Evolutionary conservation across 2,113 vertebrate genomes (phyloP), one percentile per base, ranked within the genome.

Genomic region (Potamarius usumacintae): DNA sequence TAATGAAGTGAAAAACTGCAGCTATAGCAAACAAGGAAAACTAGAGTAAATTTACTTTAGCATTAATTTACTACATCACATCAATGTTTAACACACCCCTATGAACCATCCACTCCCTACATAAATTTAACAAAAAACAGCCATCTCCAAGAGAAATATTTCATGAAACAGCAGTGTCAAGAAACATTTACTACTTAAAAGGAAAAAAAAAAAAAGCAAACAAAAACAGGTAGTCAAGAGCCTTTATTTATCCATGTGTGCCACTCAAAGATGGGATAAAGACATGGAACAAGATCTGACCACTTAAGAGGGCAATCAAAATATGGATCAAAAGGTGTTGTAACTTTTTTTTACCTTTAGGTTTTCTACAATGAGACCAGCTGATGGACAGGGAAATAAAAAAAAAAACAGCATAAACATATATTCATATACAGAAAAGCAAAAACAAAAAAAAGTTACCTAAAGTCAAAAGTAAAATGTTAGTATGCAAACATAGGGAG

Each of bases 221-320:
- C 72, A 83, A 74, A 82, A 86, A 76, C 89, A 74, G 92, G 93
- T 92, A 95, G 94, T 95, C 94, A 96, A 95, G 92, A 94, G 93
- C 93, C 94, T 96, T 96, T 96, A 96, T 96, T 96, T 94, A 93
- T 95, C 95, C 95, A 96, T 91, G 93, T 93, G 92, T 92, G 93
- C 94, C 95, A 96, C 93, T 95, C 95, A 94, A 89, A 91, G 91
- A 93, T 83, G 88, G 92, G 90, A 92, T 90, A 94, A 92, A 93
- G 88, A 93, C 92, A 91, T 94, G 93, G 94, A 94, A 94, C 94
- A 95, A 91, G 89, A 90, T 91, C 92, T 90, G 89, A 93, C 92
- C 93, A 92, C 92, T 89, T 91, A 92, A 93, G 92, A 94, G 93
- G 91, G 92, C 88, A 90, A 93, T 80, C 81, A 89, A 91, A 90